These are phyloP conservation scores for Nomada lathburiana DNA, from an alignment of 2,888 invertebrate species.

Conservation along the genomic window DNA sequence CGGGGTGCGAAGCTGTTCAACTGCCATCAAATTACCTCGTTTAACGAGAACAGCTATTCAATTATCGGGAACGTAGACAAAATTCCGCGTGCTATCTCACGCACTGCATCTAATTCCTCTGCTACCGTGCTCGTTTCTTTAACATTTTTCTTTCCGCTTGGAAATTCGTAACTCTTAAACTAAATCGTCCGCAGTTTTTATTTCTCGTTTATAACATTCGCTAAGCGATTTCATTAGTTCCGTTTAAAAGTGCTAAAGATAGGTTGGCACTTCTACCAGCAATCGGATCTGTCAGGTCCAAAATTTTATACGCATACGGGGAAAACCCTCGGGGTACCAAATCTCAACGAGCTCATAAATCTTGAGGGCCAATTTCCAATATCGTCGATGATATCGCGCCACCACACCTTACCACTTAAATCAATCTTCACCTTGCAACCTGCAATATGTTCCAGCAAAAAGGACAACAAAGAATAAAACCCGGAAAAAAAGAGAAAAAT, in stretches of 20 bases:
- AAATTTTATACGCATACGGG: not conserved
- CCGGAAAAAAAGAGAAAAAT: not conserved
- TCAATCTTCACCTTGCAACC: slow-evolving; percentile 17
- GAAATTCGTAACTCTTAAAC: not conserved
- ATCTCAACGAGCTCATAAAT: slow-evolving; percentile 8
- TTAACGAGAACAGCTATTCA: slow-evolving; percentile 48
- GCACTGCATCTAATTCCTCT: slow-evolving; percentile 30
- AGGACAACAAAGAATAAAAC: not conserved
- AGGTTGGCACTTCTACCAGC: too few relatives aligned
- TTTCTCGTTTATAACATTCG: too few relatives aligned
- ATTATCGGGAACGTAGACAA: slow-evolving; percentile 48
- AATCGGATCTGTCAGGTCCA: too few relatives aligned
- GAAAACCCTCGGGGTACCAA: not conserved
- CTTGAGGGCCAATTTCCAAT: not conserved
- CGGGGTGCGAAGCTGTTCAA: slow-evolving; percentile 42
- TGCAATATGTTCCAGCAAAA: not conserved
- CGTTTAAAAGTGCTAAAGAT: too few relatives aligned
- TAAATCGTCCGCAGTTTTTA: not conserved
- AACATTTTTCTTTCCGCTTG: too few relatives aligned
- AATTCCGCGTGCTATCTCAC: slow-evolving; percentile 49
- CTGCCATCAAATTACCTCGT: slow-evolving; percentile 51
- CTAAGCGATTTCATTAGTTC: too few relatives aligned
- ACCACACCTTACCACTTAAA: slow-evolving; percentile 10
- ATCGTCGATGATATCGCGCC: slow-evolving; percentile 10
- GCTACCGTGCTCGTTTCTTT: too few relatives aligned